phyloP scores from a whole-genome alignment of 2,888 invertebrate species.

The Tupiocoris notatus region DNA sequence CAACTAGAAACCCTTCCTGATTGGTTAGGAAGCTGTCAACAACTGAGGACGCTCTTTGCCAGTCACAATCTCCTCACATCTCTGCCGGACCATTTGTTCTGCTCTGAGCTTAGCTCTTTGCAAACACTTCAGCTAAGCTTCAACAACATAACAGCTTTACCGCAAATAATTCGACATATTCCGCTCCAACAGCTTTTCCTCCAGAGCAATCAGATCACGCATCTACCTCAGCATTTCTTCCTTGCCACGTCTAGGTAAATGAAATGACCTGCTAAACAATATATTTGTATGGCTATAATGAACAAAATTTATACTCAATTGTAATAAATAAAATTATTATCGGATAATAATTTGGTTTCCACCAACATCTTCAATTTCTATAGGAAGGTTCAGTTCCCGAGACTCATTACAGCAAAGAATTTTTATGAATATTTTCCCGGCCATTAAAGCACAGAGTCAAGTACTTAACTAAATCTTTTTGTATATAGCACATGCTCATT shows the following conservation, averaged over 20 bases:
- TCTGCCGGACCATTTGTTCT: conserved; percentile 71
- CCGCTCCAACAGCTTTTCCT: conserved; percentile 66
- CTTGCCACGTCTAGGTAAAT: conserved; percentile 58
- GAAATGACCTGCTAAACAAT: too few relatives aligned
- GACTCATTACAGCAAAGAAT: too few relatives aligned
- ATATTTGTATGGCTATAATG: too few relatives aligned
- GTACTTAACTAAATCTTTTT: too few relatives aligned
- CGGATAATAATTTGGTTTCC: too few relatives aligned
- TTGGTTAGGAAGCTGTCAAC: conserved; percentile 73
- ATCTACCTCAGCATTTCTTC: conserved; percentile 75
- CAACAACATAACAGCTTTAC: conserved; percentile 71
- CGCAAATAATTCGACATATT: conserved; percentile 65
- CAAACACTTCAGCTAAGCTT: conserved; percentile 74
- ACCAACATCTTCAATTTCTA: too few relatives aligned
- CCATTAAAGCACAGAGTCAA: too few relatives aligned
- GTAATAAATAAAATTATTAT: too few relatives aligned
- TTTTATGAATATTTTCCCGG: too few relatives aligned
- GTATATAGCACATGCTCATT: too few relatives aligned
- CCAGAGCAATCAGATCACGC: conserved; percentile 74
- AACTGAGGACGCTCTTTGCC: conserved; percentile 70
- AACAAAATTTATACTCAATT: too few relatives aligned
- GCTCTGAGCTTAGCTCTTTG: conserved; percentile 70
- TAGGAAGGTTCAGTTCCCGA: too few relatives aligned
- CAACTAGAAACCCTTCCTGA: conserved; percentile 70
- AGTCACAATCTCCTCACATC: conserved; percentile 70